phyloP scores from a whole-genome alignment of 2,113 vertebrate genomes.

The Otis tarda region DNA sequence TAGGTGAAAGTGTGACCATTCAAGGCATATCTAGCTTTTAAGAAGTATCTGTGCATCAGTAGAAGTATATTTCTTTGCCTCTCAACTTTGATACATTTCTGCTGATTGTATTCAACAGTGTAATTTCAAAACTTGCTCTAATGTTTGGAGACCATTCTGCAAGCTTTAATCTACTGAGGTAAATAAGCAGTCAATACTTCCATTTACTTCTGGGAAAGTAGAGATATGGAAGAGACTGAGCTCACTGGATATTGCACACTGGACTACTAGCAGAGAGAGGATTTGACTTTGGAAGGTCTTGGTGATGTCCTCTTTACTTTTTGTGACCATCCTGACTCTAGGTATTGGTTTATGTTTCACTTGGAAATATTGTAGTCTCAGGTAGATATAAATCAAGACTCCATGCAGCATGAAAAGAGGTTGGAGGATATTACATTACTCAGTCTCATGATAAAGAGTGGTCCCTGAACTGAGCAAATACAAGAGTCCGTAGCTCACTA shows the following conservation, averaged over 20 bases:
- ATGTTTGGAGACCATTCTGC: neutral
- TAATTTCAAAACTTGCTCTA: neutral
- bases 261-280: neutral
- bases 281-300: neutral
- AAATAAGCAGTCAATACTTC: neutral
- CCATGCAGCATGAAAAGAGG: neutral
- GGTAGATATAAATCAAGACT: neutral
- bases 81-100: neutral
- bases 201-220: neutral
- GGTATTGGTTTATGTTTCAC: neutral
- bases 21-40: neutral
- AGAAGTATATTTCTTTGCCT: neutral
- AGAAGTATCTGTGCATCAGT: neutral
- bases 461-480: neutral
- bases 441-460: neutral
- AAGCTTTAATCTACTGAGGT: neutral
- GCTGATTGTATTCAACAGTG: neutral
- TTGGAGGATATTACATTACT: neutral
- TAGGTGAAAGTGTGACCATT: neutral
- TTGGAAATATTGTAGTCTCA: neutral
- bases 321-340: neutral
- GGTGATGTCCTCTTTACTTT: neutral
- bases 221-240: neutral
- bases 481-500: neutral
- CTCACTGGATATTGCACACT: neutral